Conservation (phyloP, 35 echinoderm and acorn worm species). For the Apostichopus californicus region DNA sequence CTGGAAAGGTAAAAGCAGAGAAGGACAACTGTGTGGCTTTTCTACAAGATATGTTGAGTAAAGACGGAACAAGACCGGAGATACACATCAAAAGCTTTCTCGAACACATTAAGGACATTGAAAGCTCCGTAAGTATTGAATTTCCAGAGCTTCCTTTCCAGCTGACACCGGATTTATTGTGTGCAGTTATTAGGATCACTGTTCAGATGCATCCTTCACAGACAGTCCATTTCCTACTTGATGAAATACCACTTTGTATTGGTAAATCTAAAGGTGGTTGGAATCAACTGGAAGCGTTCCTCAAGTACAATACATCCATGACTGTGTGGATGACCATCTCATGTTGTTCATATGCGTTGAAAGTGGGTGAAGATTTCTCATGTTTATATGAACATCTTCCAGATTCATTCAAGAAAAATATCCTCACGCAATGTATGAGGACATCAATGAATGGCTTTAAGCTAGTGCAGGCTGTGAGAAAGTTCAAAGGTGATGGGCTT, state of each 20-base stretch:
- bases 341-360: conserved; percentile 22
- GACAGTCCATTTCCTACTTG: conserved; percentile 26
- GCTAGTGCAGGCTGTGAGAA: conserved; percentile 17
- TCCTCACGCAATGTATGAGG: conserved; percentile 23
- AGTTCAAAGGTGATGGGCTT: conserved; percentile 45
- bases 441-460: conserved; percentile 18
- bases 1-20: conserved; percentile 16
- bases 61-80: neutral
- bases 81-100: conserved; percentile 9
- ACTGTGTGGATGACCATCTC: conserved; percentile 42
- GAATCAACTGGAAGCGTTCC: conserved; percentile 18
- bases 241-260: conserved; percentile 36
- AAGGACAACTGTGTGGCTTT: conserved; percentile 22
- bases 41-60: neutral
- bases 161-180: conserved; percentile 24
- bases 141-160: conserved; percentile 20
- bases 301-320: neutral
- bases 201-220: neutral
- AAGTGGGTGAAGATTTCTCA: neutral
- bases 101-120: neutral
- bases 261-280: neutral
- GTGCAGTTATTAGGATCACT: neutral
- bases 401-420: neutral
- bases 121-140: neutral
- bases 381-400: conserved; percentile 10